phyloP scores from a whole-genome alignment of 2,888 invertebrate species.

The Apocheima hispidaria region DNA sequence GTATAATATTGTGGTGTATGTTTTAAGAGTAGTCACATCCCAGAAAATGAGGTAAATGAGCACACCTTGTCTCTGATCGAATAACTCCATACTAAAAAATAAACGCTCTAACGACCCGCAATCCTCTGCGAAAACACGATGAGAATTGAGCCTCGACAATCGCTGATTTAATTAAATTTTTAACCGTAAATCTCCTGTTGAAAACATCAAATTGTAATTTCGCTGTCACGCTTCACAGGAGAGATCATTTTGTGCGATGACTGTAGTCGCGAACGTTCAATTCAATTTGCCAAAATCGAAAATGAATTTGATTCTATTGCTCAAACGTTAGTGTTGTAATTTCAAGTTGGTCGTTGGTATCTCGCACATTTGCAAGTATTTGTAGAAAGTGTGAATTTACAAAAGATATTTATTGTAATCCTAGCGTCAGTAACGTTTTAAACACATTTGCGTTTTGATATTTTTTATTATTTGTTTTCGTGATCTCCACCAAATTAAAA shows the following conservation, averaged over 20 bases:
- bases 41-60: not conserved
- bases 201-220: conserved; percentile 63
- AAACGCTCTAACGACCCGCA: conserved; percentile 55
- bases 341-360: no score
- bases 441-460: no score
- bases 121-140: conserved; percentile 50
- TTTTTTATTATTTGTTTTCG: no score
- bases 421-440: no score
- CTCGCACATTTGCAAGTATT: no score
- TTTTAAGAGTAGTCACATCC: not conserved
- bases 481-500: no score
- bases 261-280: conserved; percentile 18
- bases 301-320: conserved; percentile 43
- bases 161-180: conserved; percentile 66
- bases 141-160: conserved; percentile 54
- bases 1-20: no score
- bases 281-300: conserved; percentile 17
- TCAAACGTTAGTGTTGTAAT: conserved; percentile 42
- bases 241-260: conserved; percentile 47
- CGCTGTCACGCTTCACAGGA: conserved; percentile 49
- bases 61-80: conserved; percentile 49
- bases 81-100: conserved; percentile 58
- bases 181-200: conserved; percentile 58
- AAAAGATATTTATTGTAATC: no score
- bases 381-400: no score